Percentiles rank a stretch among this genome's conserved stretches.
These are phyloP conservation scores for Rostratula benghalensis DNA, from an alignment of 2,113 vertebrate species.

Conservation along the genomic window DNA sequence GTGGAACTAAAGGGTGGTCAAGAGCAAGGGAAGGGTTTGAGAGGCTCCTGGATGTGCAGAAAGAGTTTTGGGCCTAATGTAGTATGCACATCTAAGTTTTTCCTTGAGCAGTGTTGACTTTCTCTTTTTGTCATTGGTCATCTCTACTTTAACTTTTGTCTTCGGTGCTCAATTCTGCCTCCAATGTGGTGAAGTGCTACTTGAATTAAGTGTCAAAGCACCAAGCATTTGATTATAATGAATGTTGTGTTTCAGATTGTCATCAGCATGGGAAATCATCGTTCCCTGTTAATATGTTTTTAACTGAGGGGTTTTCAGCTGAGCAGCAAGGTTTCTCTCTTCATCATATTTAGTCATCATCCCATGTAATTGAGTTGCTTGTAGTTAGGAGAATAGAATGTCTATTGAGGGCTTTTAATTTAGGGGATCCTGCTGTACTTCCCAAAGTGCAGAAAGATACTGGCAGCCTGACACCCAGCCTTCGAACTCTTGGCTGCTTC, in stretches of 20 bases:
- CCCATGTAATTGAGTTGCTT: not conserved
- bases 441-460: not conserved
- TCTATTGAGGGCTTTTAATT: not conserved
- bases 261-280: slow-evolving; percentile 14
- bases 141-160: not conserved
- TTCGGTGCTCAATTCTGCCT: not conserved
- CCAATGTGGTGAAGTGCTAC: not conserved
- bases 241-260: not conserved
- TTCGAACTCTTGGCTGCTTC: not conserved
- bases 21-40: not conserved
- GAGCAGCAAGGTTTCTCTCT: slow-evolving; percentile 23
- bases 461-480: not conserved
- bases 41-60: not conserved
- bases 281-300: not conserved
- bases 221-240: not conserved
- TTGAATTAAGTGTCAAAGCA: not conserved
- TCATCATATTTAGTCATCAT: slow-evolving; percentile 7
- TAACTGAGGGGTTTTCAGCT: slow-evolving; percentile 37
- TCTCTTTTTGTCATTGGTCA: not conserved
- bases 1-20: not conserved
- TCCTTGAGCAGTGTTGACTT: not conserved
- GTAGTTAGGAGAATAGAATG: not conserved
- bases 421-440: not conserved
- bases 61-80: not conserved
- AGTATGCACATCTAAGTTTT: not conserved